Base-by-base conservation (phyloP, 2,888 invertebrate species). In the Gasteruption jaculator region DNA sequence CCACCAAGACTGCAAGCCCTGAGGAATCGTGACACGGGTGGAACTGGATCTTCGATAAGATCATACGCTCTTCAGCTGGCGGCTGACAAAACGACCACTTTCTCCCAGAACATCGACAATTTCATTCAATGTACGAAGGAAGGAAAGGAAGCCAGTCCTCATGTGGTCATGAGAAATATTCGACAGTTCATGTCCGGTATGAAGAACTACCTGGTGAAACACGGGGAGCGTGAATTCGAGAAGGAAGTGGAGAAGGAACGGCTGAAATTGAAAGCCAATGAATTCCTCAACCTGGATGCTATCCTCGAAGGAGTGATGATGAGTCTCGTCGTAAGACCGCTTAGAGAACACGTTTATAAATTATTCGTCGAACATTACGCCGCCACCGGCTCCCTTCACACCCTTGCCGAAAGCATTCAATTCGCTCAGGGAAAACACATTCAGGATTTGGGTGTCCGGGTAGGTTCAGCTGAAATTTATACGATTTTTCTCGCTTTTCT, bases 151-250 rank as follows among this genome's bases (percentile, higher is more conserved):
- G 83, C 81, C 19, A 87, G 86, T 60, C 93, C 93, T 1, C 87
- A 88, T 71, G 79, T 91, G 42, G 88, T 88, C 49, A 89, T 90
- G 89, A 78, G 89, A 45, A 90, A 90, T 62, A 89, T 94, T 77
- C 80, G 95, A 1, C 94, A 95, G 71, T 97, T 96, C 68, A 94
- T 96, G 91, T 94, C 91, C 11, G 96, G 95, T 41, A 95, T 97
- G 85, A 96, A 96, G 72, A 97, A 97, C 72, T 97, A 95, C 71
- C 76, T 96, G 45, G 90, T 95, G 21, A 94, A 94, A 62, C 92
- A 94, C 60, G 95, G 95, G 12, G 95, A 96, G 67, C 84, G 88
- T 47, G 90, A 90, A 56, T 89, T 96, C 65, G 91, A 91, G 64
- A 85, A 85, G 56, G 85, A 94, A 67, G 91, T 96, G 31, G 91